Evolutionary conservation across 2,797 vertebrate genomes (phyloP).

Genomic region (Yasuhikotakia modesta): DNA sequence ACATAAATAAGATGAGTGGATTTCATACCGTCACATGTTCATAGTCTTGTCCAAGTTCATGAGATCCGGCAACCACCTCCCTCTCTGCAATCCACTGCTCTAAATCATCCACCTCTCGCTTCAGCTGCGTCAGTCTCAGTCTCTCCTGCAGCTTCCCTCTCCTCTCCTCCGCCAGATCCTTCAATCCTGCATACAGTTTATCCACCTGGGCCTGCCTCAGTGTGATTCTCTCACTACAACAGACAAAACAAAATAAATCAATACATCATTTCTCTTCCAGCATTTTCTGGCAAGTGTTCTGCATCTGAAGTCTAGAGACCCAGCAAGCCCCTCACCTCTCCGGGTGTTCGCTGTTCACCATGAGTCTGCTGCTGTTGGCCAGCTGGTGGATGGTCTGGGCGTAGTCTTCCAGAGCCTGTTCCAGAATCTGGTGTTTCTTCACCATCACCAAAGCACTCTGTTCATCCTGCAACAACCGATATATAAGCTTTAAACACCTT

Average conservation of each 20-base stretch:
- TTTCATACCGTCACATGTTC: constrained; percentile 90
- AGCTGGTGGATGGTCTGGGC: constrained; percentile 90
- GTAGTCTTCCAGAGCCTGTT: constrained; percentile 91
- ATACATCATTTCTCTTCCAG: not conserved
- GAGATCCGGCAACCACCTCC: constrained; percentile 93
- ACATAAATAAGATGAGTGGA: not conserved
- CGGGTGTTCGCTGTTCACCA: constrained; percentile 88
- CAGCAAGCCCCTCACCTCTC: constrained; percentile 79
- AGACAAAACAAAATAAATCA: not conserved
- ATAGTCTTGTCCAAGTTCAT: constrained; percentile 95
- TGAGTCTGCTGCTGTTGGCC: constrained; percentile 85
- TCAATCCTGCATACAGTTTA: constrained; percentile 89
- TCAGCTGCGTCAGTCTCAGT: constrained; percentile 89
- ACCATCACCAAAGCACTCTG: constrained; percentile 91
- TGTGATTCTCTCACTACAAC: constrained; percentile 82
- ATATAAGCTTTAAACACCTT: not conserved
- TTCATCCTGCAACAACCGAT: constrained; percentile 80
- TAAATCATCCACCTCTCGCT: constrained; percentile 91
- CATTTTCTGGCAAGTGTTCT: not conserved
- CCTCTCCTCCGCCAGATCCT: constrained; percentile 90
- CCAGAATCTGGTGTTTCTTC: constrained; percentile 88
- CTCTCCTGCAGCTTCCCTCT: constrained; percentile 86
- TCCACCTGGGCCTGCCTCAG: constrained; percentile 91
- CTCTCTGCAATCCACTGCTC: constrained; percentile 96
- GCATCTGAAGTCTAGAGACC: not conserved